phyloP scores from a whole-genome alignment of 2,113 vertebrate species.

The Agelaius tricolor region DNA sequence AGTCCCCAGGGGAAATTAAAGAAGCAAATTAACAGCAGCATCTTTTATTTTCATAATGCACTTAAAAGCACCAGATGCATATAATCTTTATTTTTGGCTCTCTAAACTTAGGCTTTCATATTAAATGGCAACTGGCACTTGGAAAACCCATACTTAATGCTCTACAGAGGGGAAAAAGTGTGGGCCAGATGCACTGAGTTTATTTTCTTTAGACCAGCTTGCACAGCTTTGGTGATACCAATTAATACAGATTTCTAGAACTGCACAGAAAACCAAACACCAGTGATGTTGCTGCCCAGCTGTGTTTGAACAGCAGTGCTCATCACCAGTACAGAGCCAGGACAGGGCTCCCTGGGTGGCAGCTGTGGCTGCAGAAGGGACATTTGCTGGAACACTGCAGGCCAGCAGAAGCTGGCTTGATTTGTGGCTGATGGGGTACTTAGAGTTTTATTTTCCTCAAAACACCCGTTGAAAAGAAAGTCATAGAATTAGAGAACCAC shows the following conservation, averaged over 20 bases:
- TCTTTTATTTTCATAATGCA: not conserved
- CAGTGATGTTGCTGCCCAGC: not conserved
- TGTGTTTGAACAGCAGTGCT: not conserved
- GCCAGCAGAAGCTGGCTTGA: not conserved
- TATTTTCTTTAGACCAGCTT: not conserved
- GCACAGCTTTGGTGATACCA: not conserved
- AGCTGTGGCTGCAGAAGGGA: not conserved
- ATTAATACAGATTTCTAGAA: not conserved
- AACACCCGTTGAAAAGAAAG: not conserved
- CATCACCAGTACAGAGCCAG: not conserved
- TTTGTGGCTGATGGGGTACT: not conserved
- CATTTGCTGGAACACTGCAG: not conserved
- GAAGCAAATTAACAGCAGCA: not conserved
- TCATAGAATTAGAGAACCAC: not conserved
- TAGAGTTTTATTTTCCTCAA: not conserved
- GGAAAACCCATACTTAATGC: not conserved
- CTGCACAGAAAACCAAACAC: not conserved
- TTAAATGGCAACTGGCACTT: not conserved
- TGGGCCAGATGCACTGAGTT: not conserved
- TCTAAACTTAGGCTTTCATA: not conserved
- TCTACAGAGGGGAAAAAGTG: not conserved
- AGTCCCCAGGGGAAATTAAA: not conserved
- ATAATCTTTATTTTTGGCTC: not conserved
- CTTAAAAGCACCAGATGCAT: constrained; percentile 5
- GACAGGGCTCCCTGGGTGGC: not conserved